Percentiles rank a stretch among this genome's conserved stretches.
Conservation (phyloP, 2,888 invertebrate species). For the Torymus aiolomorphi region DNA sequence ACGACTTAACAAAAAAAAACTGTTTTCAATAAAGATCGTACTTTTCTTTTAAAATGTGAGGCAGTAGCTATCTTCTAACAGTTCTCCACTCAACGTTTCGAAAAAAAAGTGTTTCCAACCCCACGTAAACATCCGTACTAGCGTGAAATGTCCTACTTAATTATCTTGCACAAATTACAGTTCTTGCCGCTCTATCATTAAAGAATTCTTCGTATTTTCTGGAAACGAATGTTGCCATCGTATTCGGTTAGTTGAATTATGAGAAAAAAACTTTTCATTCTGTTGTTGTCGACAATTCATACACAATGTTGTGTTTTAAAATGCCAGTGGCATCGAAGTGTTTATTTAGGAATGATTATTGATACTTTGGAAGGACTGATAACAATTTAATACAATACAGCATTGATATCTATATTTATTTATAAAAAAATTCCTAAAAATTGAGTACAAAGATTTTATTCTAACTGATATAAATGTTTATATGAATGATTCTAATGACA, state of each 20-base stretch:
- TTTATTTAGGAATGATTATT: too few species aligned
- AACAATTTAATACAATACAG: too few species aligned
- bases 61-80: slow-evolving; percentile 15
- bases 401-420: too few species aligned
- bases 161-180: slow-evolving; percentile 51
- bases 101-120: slow-evolving; percentile 32
- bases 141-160: slow-evolving; percentile 46
- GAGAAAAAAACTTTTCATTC: slow-evolving; percentile 28
- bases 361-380: too few species aligned
- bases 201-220: slow-evolving; percentile 42
- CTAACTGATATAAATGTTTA: too few species aligned
- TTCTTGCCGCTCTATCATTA: slow-evolving; percentile 44
- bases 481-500: too few species aligned
- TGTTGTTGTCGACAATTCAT: background rate
- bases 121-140: slow-evolving; percentile 36
- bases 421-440: too few species aligned
- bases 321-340: too few species aligned
- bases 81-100: slow-evolving; percentile 18
- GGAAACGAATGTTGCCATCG: slow-evolving; percentile 22
- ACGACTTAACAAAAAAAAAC: too few species aligned
- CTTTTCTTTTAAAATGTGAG: slow-evolving; percentile 3
- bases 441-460: too few species aligned
- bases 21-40: background rate
- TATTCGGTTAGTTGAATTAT: slow-evolving; percentile 34
- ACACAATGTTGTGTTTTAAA: too few species aligned